Base-by-base conservation (phyloP, 2,113 vertebrate species). In the Micronisus gabar region DNA sequence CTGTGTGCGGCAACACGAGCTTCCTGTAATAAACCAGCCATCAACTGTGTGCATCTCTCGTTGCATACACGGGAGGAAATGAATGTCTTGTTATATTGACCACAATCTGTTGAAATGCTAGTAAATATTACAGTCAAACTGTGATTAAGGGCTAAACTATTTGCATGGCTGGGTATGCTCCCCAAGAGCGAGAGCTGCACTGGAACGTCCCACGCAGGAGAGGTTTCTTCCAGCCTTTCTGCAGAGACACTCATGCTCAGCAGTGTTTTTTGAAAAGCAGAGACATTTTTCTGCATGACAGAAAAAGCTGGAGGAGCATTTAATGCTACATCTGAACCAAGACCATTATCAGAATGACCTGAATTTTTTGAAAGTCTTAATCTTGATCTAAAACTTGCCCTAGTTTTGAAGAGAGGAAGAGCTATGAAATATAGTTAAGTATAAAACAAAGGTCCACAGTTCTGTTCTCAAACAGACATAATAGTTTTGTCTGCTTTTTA, bases 11-110 rank as follows among this genome's bases (percentile, higher is more conserved):
- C 82, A 90, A 68, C 50, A 9, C 4, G 3, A 41, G 74, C 88
- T 93, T 95, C 92, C 93, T 94, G 95, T 67, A 36, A 48, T 56
- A 93, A 94, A 66, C 84, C 86, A 53, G 79, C 58, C 85, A 56
- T 75, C 73, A 11, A 1, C 62, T 43, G 20, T 8, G 47, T 16
- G 82, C 91, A 34, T 17, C 13, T 9, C 88, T 50, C 22, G 0
- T 25, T 88, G 80, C 86, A 65, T 74, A 52, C 79, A 61, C 1
- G 30, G 86, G 50, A 88, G 96, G 93, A 86, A 86, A 61, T 10
- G 34, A 81, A 29, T 3, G 43, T 58, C 90, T 94, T 19, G 21
- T 40, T 74, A 27, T 58, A 7, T 0, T 82, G 86, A 47, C 95
- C 95, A 88, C 91, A 87, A 29, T 27, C 74, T 84, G 92, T 61